Base-by-base conservation (phyloP, 2,113 vertebrate species). In the Hypomesus transpacificus region DNA sequence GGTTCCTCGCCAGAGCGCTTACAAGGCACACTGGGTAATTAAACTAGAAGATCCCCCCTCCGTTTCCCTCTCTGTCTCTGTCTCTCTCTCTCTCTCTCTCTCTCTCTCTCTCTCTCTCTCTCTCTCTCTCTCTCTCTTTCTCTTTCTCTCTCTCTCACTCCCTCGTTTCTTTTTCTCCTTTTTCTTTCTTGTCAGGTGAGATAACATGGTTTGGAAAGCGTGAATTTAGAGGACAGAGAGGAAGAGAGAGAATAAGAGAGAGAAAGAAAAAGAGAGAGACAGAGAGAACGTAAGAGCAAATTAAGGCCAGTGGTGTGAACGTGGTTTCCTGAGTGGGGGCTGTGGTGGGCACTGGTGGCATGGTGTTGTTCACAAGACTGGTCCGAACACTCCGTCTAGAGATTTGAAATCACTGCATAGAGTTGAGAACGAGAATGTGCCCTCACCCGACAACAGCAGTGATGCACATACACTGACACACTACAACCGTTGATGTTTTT, bases 1-100 rank as follows among this genome's bases (percentile, higher is more conserved):
- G 90, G 90, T 91, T 92, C 87, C 89, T 85, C 88, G 89, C 89
- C 88, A 85, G 77, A 91, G 88, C 88, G 91, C 87, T 89, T 92
- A 90, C 87, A 92, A 91, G 91, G 87, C 90, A 90, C 88, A 70
- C 56, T 78, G 82, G 89, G 89, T 91, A 92, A 93, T 93, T 92
- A 92, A 93, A 92, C 89, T 88, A 85, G 91, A 91, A 85, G 62
- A 90, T 86, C 84, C 80, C 78, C 74, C 76, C 31, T 69, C 68
- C 54, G 68, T 71, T 69, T 65, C 68, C 73, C 70, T 66, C n/a
- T 71, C 22, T 46, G 67, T 73, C 22, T 53, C 51, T 71, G n/a
- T 46, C 70, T 73, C 22, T 53, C 51, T 20, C 18, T 31, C 46
- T 21, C 50, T 4, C 65, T 71, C 22, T 46, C 70, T 73, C 22